Percentiles rank a stretch among this genome's conserved stretches.
Conservation (phyloP, 2,797 vertebrate species). For the Lacerta bilineata region DNA sequence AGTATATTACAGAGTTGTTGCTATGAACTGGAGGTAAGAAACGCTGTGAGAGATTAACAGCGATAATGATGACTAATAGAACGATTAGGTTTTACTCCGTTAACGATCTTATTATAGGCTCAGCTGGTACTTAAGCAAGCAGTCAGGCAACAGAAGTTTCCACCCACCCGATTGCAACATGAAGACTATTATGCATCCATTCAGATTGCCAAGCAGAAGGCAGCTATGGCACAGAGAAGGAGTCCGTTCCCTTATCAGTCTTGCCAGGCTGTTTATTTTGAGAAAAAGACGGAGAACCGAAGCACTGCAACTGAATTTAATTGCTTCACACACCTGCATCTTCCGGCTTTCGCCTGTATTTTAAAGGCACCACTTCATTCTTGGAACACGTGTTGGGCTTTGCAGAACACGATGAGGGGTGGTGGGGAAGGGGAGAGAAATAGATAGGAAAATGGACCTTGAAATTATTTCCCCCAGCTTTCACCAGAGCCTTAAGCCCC, state of each 20-base stretch:
- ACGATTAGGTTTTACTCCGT: constrained; percentile 22
- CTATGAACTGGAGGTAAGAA: constrained; percentile 6
- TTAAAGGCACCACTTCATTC: neutral
- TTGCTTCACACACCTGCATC: neutral
- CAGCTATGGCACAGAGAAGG: constrained; percentile 2
- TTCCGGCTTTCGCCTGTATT: neutral
- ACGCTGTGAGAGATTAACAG: neutral
- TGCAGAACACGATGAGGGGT: too few species aligned
- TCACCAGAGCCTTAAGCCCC: too few species aligned
- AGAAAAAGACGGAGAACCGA: neutral
- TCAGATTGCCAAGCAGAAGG: neutral
- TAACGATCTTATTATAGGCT: constrained; percentile 19
- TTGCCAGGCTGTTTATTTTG: neutral
- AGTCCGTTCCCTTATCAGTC: neutral
- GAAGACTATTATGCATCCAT: constrained; percentile 7
- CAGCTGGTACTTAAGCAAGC: constrained; percentile 11
- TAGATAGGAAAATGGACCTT: neutral
- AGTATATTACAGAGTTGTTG: neutral
- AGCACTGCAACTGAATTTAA: neutral
- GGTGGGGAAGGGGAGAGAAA: neutral
- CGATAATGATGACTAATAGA: constrained; percentile 19
- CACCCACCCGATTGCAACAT: constrained; percentile 17
- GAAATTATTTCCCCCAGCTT: neutral
- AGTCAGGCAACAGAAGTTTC: constrained; percentile 15
- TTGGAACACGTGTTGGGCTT: neutral